Conservation (phyloP, 2,888 invertebrate species). For the Dugesia japonica region DNA sequence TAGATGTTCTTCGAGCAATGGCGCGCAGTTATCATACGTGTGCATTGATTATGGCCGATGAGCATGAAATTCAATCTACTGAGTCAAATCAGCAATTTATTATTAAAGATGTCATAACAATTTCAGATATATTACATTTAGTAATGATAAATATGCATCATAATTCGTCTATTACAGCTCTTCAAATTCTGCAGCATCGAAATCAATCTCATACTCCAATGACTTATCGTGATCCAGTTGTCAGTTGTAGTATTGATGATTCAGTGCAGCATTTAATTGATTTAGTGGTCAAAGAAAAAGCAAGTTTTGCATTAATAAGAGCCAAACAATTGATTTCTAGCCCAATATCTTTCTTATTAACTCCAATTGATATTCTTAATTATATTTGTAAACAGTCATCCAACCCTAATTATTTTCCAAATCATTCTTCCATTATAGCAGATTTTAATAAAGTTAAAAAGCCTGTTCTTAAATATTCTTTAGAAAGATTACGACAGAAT, state of each 20-base stretch:
- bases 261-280: not conserved
- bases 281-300: not conserved
- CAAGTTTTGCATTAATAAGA: slow-evolving; percentile 8
- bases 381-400: not conserved
- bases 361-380: not conserved
- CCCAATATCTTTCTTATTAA: not conserved
- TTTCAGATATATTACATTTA: slow-evolving; percentile 1
- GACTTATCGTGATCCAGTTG: not conserved
- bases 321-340: not conserved
- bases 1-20: slow-evolving; percentile 1
- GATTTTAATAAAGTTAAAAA: slow-evolving; percentile 5
- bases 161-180: not conserved
- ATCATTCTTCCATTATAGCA: not conserved
- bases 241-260: not conserved
- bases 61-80: not conserved
- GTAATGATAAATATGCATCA: not conserved
- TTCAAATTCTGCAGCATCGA: not conserved
- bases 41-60: not conserved
- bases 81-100: not conserved
- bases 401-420: not conserved
- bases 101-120: not conserved
- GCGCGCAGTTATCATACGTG: slow-evolving; percentile 5
- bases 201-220: not conserved
- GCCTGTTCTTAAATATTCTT: not conserved
- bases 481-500: not conserved